Evolutionary conservation across 2,888 invertebrate genomes (phyloP).

Genomic region (Leucoma salicis): DNA sequence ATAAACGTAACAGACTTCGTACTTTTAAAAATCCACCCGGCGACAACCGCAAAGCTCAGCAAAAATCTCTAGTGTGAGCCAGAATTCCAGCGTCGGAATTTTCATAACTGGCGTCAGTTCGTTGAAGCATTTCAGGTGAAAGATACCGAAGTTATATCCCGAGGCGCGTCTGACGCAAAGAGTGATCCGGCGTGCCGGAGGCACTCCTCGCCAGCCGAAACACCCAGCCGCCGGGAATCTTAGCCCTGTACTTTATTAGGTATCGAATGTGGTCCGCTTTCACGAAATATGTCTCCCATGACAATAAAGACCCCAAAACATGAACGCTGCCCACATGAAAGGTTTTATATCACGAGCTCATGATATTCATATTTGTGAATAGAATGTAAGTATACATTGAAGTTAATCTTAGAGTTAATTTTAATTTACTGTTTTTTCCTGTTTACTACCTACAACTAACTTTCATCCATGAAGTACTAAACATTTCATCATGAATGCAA

Average conservation of each 20-base stretch:
- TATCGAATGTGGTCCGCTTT: constrained; percentile 28
- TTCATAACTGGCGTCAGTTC: constrained; percentile 71
- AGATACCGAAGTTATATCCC: constrained; percentile 67
- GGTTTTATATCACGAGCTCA: too few relatives aligned
- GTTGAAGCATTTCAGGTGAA: constrained; percentile 64
- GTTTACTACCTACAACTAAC: too few relatives aligned
- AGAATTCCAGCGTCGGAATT: constrained; percentile 75
- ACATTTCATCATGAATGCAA: too few relatives aligned
- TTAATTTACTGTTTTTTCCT: too few relatives aligned
- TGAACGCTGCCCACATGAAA: constrained; percentile 55
- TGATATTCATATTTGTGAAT: too few relatives aligned
- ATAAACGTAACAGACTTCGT: constrained; percentile 74
- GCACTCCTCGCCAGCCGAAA: constrained; percentile 20
- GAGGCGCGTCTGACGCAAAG: constrained; percentile 51
- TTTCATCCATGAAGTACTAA: too few relatives aligned
- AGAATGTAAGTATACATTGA: too few relatives aligned
- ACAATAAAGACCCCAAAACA: constrained; percentile 59
- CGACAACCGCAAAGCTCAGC: constrained; percentile 75
- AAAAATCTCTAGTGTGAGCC: constrained; percentile 75
- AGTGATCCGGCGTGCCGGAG: constrained; percentile 41
- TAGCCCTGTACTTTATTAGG: constrained; percentile 57
- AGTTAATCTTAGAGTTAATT: too few relatives aligned
- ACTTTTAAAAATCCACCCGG: constrained; percentile 72
- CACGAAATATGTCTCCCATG: constrained; percentile 27
- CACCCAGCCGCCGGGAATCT: constrained; percentile 42